phyloP scores from a whole-genome alignment of 2,797 vertebrate species.

The Chiloscyllium punctatum region DNA sequence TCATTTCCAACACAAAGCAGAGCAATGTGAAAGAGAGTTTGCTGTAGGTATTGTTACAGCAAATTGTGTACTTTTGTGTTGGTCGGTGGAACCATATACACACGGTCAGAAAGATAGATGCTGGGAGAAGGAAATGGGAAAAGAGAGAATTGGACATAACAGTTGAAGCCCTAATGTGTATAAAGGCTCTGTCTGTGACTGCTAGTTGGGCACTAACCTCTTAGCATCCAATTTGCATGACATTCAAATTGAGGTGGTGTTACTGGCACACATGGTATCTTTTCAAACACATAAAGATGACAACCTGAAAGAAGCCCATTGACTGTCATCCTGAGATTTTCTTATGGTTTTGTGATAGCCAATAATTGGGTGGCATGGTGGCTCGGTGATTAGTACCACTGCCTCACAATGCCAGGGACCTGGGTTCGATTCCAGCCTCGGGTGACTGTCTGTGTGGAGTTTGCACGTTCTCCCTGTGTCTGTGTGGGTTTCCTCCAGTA shows the following conservation, averaged over 20 bases:
- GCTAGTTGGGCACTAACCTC: not conserved
- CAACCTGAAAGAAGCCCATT: not conserved
- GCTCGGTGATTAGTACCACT: too few relatives aligned
- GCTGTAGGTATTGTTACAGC: conserved; percentile 18
- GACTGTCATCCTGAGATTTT: too few relatives aligned
- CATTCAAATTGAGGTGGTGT: not conserved
- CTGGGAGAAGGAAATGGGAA: conserved; percentile 7
- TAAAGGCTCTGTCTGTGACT: not conserved
- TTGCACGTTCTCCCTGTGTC: too few relatives aligned
- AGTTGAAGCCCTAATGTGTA: not conserved
- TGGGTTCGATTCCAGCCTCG: too few relatives aligned
- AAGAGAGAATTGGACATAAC: not conserved
- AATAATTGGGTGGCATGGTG: not conserved
- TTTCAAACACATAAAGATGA: not conserved
- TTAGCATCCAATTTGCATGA: not conserved
- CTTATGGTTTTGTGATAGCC: not conserved
- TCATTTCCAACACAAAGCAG: not conserved
- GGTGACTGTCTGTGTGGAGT: too few relatives aligned
- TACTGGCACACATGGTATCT: not conserved
- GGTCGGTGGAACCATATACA: not conserved
- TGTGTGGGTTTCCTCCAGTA: too few relatives aligned
- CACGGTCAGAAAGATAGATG: conserved; percentile 19
- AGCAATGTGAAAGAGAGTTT: not conserved
- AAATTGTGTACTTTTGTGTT: not conserved
- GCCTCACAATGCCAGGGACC: too few relatives aligned